A percentile compares a stretch with the other conserved stretches of the same genome.
Conservation (phyloP, 2,797 vertebrate genomes). For the Scomberomorus guttatus region DNA sequence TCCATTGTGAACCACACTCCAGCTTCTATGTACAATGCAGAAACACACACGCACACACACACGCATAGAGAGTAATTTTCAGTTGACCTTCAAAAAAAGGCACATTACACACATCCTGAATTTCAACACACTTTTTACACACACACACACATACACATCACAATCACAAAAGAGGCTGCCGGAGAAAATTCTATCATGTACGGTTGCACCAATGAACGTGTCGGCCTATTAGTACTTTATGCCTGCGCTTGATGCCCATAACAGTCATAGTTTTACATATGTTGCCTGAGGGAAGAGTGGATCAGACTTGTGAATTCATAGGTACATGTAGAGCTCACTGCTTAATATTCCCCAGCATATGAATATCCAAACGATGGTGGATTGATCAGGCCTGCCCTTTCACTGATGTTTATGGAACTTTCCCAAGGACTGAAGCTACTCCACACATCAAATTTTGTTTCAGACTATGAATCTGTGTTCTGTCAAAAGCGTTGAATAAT, state of each 20-base stretch:
- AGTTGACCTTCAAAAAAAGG: conserved; percentile 24
- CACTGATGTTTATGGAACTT: conserved; percentile 27
- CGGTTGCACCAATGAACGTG: conserved; percentile 6
- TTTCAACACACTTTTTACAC: neutral
- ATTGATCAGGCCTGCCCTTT: conserved; percentile 47
- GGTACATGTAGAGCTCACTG: conserved; percentile 15
- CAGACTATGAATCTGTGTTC: neutral
- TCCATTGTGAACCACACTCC: conserved; percentile 16
- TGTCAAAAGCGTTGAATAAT: neutral
- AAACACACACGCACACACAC: conserved; percentile 7
- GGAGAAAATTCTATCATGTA: conserved; percentile 30
- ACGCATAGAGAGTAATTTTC: neutral
- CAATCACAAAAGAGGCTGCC: conserved; percentile 21
- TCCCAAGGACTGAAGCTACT: conserved; percentile 14
- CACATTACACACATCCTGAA: conserved; percentile 4
- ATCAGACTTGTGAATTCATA: conserved; percentile 53
- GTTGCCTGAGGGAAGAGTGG: conserved; percentile 47
- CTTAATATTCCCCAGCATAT: conserved; percentile 51
- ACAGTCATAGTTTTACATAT: conserved; percentile 53
- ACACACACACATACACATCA: conserved; percentile 1
- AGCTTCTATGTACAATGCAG: conserved; percentile 14
- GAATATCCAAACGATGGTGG: conserved; percentile 55
- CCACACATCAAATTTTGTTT: conserved; percentile 16
- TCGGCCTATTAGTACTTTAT: conserved; percentile 35
- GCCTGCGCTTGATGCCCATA: conserved; percentile 39